Base-by-base conservation (phyloP, 2,888 invertebrate species). In the Ditula angustiorana region DNA sequence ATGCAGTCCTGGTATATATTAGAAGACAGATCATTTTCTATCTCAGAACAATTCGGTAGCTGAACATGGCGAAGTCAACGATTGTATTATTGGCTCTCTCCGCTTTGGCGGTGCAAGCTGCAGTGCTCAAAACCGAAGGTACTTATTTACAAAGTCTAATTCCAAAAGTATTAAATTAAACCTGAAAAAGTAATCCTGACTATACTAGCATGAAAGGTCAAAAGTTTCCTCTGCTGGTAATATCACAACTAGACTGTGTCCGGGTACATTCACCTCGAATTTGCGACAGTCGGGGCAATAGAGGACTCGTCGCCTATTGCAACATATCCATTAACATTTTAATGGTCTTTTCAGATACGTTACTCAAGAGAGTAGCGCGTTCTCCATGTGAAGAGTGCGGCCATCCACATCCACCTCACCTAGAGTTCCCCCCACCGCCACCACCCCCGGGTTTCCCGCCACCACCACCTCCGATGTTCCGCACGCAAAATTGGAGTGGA, bases 401-500 rank as follows among this genome's bases (percentile, higher is more conserved):
- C 5, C 59, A 16, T 37, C 73, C 71, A 5, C 69, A 26, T 19
- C 61, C 53, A 1, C 52, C 61, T 0, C 61, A 41, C 19, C 19
- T 41, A 16, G 41, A 41, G 21, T 10, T 47, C 30, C 50, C 50
- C 19, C 68, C 70, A 11, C 71, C 70, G 3, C 64, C 65, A 5
- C 64, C 65, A 5, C 30, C 65, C 0, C n/a, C 5, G 67, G 63
- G 23, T n/a, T 47, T 24, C 23, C 70, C 69, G 0, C 73, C 70
- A 8, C 68, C 73, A 5, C 74, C 75, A 5, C 76, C 77, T 24
- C 71, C 76, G 24, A 64, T 76, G 26, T 86, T 83, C 69, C 82
- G 70, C 24, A 77, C 86, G 0, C 78, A 81, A n/a, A 82, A 89
- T 49, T 88, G 87, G 87, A 83, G 81, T 21, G 88, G 88, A 1